phyloP scores from a whole-genome alignment of 1,140 invertebrate genomes.

The Anthonomus grandis region DNA sequence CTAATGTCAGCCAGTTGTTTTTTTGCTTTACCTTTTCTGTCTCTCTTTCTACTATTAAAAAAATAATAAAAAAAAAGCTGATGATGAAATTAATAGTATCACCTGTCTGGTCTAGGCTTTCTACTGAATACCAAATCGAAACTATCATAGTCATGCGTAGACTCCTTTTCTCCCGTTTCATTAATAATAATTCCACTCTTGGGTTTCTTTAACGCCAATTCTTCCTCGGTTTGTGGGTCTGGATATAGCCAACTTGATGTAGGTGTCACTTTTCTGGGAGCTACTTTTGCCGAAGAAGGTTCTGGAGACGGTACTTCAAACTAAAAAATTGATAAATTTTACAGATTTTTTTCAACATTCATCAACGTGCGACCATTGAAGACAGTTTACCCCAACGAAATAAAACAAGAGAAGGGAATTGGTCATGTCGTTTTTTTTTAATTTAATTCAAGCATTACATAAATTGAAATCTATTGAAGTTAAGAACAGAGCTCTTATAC shows the following conservation, averaged over 20 bases:
- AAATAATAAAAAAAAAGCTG: not conserved
- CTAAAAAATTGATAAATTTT: slow-evolving; percentile 17
- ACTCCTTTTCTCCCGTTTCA: slow-evolving; percentile 17
- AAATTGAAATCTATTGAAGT: too few relatives aligned
- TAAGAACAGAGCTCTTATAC: too few relatives aligned
- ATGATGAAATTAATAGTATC: not conserved
- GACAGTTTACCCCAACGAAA: not conserved
- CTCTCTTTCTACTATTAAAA: not conserved
- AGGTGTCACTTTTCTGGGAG: slow-evolving; percentile 33
- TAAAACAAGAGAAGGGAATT: too few relatives aligned
- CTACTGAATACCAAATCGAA: slow-evolving; percentile 35
- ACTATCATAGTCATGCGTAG: slow-evolving; percentile 29
- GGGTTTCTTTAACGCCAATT: slow-evolving; percentile 32
- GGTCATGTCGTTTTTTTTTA: too few relatives aligned
- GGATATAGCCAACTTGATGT: slow-evolving; percentile 33
- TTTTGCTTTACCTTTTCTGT: not conserved
- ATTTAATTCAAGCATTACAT: too few relatives aligned
- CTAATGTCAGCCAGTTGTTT: not conserved
- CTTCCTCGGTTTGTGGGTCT: slow-evolving; percentile 26
- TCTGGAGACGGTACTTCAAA: slow-evolving; percentile 38
- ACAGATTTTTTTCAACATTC: too few relatives aligned
- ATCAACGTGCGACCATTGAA: not conserved
- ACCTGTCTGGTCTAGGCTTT: slow-evolving; percentile 26
- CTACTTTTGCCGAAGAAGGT: slow-evolving; percentile 36
- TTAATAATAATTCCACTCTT: slow-evolving; percentile 46